Percentiles rank a stretch among this genome's conserved stretches.
These are phyloP conservation scores for Busseola fusca DNA, from an alignment of 2,888 invertebrate genomes.

Conservation along the genomic window DNA sequence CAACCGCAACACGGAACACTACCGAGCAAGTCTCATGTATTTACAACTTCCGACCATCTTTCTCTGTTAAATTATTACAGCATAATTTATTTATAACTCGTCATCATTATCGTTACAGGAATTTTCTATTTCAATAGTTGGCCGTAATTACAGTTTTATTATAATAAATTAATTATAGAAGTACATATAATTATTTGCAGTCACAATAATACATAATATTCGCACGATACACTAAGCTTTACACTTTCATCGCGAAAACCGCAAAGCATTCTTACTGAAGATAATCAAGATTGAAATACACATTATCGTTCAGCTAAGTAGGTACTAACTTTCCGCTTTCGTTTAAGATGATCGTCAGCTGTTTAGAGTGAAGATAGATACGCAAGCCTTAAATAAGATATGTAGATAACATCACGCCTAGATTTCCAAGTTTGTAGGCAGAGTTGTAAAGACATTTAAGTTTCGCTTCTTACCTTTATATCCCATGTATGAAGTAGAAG, in stretches of 20 bases:
- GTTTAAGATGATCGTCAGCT: background rate
- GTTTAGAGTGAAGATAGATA: background rate
- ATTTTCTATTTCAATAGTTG: too few relatives aligned
- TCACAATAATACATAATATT: background rate
- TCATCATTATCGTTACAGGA: too few relatives aligned
- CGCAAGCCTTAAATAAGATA: too few relatives aligned
- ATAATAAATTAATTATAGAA: background rate
- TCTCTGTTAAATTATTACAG: constrained; percentile 16
- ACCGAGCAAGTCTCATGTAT: background rate
- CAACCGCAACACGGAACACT: constrained; percentile 1
- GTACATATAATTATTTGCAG: background rate
- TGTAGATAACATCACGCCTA: background rate
- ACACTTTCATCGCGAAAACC: constrained; percentile 18
- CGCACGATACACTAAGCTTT: background rate
- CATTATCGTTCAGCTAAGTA: background rate
- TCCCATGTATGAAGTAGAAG: background rate
- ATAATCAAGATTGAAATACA: constrained; percentile 3
- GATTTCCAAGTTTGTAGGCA: background rate
- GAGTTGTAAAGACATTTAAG: background rate
- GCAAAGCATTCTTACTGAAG: background rate
- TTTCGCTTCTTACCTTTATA: background rate
- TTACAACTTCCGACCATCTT: constrained; percentile 29
- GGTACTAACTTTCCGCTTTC: constrained; percentile 5
- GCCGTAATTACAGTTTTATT: too few relatives aligned
- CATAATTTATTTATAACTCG: too few relatives aligned